Percentiles rank a stretch among this genome's conserved stretches.
Conservation (phyloP, 2,113 vertebrate species). For the Pycnonotus jocosus region DNA sequence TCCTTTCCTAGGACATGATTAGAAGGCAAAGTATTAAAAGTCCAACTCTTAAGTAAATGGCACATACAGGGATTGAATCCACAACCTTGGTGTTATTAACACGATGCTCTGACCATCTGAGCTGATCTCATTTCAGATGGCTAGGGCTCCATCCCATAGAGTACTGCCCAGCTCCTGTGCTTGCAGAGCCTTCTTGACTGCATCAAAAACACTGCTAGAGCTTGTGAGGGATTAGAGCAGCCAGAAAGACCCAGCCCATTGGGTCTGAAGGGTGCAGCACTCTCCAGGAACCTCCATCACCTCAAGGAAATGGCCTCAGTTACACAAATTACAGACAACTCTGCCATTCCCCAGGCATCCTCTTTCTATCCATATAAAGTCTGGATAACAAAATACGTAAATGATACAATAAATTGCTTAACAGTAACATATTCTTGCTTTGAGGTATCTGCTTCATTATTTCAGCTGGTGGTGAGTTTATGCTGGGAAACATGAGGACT, state of each 20-base stretch:
- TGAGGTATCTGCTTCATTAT: background rate
- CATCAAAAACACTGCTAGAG: background rate
- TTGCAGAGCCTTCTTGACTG: background rate
- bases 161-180: background rate
- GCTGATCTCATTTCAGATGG: background rate
- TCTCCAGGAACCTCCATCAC: background rate
- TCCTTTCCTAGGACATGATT: background rate
- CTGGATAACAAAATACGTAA: background rate
- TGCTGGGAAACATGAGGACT: background rate
- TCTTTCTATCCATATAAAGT: background rate
- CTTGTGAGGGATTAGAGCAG: background rate
- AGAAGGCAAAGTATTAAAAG: background rate
- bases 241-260: background rate
- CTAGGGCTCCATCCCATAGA: background rate
- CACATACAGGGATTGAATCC: background rate
- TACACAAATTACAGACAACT: background rate
- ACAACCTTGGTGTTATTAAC: background rate
- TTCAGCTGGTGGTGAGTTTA: background rate
- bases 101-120: background rate
- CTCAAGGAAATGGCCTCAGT: background rate
- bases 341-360: background rate
- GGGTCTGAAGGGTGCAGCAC: background rate
- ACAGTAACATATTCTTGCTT: background rate
- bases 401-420: background rate
- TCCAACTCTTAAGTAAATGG: background rate